These are phyloP conservation scores for Acinonyx jubatus DNA, from an alignment of 2,113 vertebrate genomes.

Conservation along the genomic window DNA sequence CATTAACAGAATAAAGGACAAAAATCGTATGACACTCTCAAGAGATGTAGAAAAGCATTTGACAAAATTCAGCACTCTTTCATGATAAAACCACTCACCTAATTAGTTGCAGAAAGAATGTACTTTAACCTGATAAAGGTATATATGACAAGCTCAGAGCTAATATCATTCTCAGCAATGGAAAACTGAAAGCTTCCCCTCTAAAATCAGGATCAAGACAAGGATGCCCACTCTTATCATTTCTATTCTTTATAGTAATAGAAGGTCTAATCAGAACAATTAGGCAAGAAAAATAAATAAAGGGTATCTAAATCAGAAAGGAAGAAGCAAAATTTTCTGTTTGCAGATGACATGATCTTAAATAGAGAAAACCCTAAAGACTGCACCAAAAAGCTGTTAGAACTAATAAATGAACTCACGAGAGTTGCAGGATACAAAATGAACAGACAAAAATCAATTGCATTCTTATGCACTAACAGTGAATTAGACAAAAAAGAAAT, in stretches of 20 bases:
- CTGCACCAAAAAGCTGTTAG: background rate
- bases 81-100: background rate
- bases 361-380: background rate
- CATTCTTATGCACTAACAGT: background rate
- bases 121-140: background rate
- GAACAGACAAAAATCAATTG: background rate
- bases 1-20: background rate
- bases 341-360: background rate
- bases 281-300: background rate
- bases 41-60: background rate
- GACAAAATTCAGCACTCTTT: background rate
- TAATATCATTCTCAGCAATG: background rate
- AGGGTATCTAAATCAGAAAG: background rate
- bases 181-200: background rate
- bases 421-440: background rate
- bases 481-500: background rate
- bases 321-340: background rate
- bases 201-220: background rate
- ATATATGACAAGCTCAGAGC: background rate
- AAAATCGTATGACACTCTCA: background rate
- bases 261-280: background rate
- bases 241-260: background rate
- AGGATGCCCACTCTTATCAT: background rate
- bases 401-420: background rate
- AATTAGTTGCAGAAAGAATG: background rate